Percentiles rank a stretch among this genome's conserved stretches.
Conservation (phyloP, 2,113 vertebrate genomes). For the Megalops atlanticus region DNA sequence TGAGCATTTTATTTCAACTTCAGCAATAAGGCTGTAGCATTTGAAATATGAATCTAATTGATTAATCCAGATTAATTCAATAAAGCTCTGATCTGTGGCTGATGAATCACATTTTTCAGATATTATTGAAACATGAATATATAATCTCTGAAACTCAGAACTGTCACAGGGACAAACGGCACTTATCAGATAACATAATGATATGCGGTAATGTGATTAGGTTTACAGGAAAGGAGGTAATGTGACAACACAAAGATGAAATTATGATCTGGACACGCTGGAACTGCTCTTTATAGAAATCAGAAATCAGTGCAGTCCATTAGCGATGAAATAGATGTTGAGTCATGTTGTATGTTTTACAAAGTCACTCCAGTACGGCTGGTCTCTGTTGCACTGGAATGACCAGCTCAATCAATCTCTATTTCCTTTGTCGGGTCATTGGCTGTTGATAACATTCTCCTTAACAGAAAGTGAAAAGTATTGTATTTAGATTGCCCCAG, state of each 20-base stretch:
- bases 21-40: not conserved
- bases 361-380: not conserved
- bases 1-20: not conserved
- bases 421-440: not conserved
- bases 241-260: not conserved
- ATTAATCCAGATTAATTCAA: not conserved
- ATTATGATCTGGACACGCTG: not conserved
- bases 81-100: not conserved
- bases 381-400: not conserved
- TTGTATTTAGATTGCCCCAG: not conserved
- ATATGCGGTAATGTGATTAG: not conserved
- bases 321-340: not conserved
- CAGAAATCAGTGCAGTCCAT: not conserved
- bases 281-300: not conserved
- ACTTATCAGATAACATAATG: no score
- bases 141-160: not conserved
- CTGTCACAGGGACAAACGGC: not conserved
- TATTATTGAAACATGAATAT: not conserved
- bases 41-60: not conserved
- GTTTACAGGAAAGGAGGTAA: not conserved
- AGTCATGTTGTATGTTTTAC: not conserved
- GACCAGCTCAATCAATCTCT: not conserved
- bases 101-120: not conserved
- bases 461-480: slow-evolving; percentile 7
- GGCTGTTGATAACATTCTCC: not conserved